Evolutionary conservation across 2,797 vertebrate species (phyloP).

Genomic region (Pseudocheirus occidentalis): DNA sequence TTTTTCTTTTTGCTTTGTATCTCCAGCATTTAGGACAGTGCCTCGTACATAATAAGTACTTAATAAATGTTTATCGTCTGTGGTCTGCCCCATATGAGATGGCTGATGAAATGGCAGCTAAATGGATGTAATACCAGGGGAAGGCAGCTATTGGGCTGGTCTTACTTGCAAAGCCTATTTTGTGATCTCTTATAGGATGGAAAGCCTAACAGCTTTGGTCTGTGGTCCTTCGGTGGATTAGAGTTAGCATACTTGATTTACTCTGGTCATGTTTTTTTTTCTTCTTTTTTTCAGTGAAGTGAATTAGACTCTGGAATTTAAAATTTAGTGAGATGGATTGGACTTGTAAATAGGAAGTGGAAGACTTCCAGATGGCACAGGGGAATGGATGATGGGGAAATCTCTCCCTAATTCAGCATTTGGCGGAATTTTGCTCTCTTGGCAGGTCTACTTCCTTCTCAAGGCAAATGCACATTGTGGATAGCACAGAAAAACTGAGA

Average conservation of each 20-base stretch:
- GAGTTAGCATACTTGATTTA: background rate
- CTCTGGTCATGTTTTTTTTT: slow-evolving; percentile 37
- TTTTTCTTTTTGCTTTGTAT: background rate
- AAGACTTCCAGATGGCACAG: slow-evolving; percentile 63
- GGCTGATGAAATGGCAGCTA: background rate
- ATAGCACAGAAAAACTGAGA: slow-evolving; percentile 15
- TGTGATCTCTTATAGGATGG: background rate
- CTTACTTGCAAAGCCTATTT: background rate
- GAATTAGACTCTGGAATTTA: slow-evolving; percentile 58
- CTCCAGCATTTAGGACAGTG: background rate
- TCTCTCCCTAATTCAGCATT: slow-evolving; percentile 71
- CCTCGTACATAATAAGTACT: too few species aligned
- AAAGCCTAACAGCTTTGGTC: slow-evolving; percentile 18
- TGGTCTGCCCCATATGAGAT: background rate
- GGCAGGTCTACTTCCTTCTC: slow-evolving; percentile 55
- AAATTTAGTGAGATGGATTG: background rate
- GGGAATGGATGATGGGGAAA: slow-evolving; percentile 57
- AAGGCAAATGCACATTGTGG: slow-evolving; percentile 33
- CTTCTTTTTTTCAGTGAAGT: background rate
- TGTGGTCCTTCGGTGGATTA: background rate
- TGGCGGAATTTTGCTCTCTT: slow-evolving; percentile 66
- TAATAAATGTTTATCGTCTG: too few species aligned
- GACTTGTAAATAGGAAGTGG: slow-evolving; percentile 63
- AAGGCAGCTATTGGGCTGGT: background rate
- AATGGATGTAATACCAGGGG: background rate